Conservation (phyloP, 2,113 vertebrate species). For the Rhynchomys soricoides region DNA sequence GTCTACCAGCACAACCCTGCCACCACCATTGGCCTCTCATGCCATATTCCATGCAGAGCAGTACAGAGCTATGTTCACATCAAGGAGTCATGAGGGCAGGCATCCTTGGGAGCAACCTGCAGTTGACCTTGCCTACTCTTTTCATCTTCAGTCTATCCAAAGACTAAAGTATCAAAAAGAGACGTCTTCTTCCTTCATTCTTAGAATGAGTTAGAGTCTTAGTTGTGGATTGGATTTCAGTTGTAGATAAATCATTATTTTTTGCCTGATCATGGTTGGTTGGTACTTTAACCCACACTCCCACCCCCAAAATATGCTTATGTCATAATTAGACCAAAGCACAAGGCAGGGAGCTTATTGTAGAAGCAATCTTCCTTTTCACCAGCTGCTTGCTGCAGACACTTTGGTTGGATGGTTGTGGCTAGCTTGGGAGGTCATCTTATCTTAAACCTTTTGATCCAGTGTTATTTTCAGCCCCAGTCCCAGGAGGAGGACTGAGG, state of each 20-base stretch:
- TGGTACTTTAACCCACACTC: background rate
- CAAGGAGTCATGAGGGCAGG: constrained; percentile 73
- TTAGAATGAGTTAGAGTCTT: constrained; percentile 74
- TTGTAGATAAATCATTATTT: constrained; percentile 76
- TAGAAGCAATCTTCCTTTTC: background rate
- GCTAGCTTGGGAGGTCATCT: background rate
- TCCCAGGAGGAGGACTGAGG: background rate
- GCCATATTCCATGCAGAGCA: constrained; percentile 77
- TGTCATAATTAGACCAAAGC: background rate
- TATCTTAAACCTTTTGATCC: background rate
- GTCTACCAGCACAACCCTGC: constrained; percentile 74
- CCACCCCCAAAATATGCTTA: background rate
- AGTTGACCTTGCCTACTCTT: constrained; percentile 72
- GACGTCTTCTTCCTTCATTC: constrained; percentile 69
- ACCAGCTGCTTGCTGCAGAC: background rate
- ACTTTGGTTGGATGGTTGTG: background rate
- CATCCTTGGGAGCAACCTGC: constrained; percentile 75
- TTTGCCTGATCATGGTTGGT: constrained; percentile 61
- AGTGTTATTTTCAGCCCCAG: background rate
- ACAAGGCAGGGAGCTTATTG: background rate
- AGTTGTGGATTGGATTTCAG: constrained; percentile 51
- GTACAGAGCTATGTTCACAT: constrained; percentile 58
- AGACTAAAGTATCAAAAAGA: constrained; percentile 26
- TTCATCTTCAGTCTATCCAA: constrained; percentile 38
- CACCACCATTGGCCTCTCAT: constrained; percentile 80